Percentiles rank a stretch among this genome's conserved stretches.
Conservation (phyloP, 2,113 vertebrate species). For the Glaucomys volans region DNA sequence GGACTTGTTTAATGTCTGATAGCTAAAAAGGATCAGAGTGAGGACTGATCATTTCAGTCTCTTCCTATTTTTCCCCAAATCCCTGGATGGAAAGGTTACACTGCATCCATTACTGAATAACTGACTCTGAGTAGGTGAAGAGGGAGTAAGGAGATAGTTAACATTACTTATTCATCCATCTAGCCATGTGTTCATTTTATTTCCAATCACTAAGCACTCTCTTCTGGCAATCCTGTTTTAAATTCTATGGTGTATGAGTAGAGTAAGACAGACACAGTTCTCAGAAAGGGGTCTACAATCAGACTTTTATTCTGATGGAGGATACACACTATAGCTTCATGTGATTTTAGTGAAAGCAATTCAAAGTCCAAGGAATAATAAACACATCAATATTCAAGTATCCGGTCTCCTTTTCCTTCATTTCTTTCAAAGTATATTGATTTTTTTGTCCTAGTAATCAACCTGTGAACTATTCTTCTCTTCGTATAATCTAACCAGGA, state of each 20-base stretch:
- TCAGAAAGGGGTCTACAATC: not conserved
- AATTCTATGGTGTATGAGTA: not conserved
- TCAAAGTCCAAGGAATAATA: not conserved
- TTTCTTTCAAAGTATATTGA: not conserved
- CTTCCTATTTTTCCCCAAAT: not conserved
- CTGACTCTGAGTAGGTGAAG: not conserved
- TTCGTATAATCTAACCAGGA: not conserved
- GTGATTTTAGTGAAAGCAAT: constrained; percentile 10
- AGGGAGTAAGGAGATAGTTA: not conserved
- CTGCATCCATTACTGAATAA: not conserved
- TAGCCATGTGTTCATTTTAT: not conserved
- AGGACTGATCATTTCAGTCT: not conserved
- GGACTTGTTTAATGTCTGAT: not conserved
- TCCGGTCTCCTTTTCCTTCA: not conserved
- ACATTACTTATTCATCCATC: not conserved
- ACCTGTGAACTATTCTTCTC: not conserved
- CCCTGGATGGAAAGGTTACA: not conserved
- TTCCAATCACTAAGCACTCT: not conserved
- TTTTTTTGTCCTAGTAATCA: not conserved
- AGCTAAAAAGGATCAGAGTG: not conserved
- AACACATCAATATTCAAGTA: not conserved
- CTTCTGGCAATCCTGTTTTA: not conserved
- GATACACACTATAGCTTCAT: too few relatives aligned
- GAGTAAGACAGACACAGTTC: not conserved
- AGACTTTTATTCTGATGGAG: not conserved